Conservation (phyloP, 53 echinoderm and acorn worm genomes). For the Luidia sarsii region DNA sequence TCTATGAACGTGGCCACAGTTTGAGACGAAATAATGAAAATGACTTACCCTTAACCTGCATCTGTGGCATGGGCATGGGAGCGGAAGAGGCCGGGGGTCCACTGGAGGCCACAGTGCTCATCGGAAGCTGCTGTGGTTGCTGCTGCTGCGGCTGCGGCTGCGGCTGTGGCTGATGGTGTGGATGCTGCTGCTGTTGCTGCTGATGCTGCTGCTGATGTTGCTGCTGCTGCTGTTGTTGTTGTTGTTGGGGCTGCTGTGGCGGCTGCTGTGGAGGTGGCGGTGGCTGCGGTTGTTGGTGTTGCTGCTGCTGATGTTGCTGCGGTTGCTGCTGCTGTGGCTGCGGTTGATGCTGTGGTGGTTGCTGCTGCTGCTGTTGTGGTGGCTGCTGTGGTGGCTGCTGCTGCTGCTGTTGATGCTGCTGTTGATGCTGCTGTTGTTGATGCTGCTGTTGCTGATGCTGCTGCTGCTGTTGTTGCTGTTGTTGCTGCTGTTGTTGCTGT, state of each 20-base stretch:
- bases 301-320: no score
- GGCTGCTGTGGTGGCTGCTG: neutral
- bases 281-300: neutral
- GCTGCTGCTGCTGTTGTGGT: neutral
- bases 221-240: neutral
- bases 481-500: constrained; percentile 41
- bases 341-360: constrained; percentile 19
- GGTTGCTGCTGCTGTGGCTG: constrained; percentile 24
- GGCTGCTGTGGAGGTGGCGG: no score
- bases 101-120: constrained; percentile 11
- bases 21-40: no score
- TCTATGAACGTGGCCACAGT: no score
- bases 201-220: constrained; percentile 12
- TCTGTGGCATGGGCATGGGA: constrained; percentile 42
- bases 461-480: constrained; percentile 24
- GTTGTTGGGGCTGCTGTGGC: no score
- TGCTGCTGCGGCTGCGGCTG: constrained; percentile 32
- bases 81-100: constrained; percentile 34
- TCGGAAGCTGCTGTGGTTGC: no score
- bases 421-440: constrained; percentile 17
- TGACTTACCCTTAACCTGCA: constrained; percentile 43
- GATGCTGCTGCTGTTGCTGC: neutral
- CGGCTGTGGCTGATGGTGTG: constrained; percentile 11
- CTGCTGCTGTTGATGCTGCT: neutral
- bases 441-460: constrained; percentile 12